Evolutionary conservation across 2,797 vertebrate species (phyloP).

Genomic region (Myotis vivesi): DNA sequence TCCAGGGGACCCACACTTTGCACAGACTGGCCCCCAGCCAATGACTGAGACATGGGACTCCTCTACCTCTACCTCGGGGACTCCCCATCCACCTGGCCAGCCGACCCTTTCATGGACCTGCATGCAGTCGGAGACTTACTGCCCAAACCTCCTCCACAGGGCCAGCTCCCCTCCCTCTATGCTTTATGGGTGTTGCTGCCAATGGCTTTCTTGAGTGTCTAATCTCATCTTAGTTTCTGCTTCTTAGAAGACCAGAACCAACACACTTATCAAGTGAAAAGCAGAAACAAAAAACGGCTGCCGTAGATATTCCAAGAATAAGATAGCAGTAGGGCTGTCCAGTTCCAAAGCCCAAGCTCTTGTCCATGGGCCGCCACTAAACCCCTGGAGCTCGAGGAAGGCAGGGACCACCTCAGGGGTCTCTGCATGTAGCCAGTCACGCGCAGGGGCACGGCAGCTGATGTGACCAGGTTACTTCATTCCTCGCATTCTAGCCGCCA

Average conservation of each 20-base stretch:
- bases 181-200: not conserved
- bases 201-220: not conserved
- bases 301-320: not conserved
- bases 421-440: not conserved
- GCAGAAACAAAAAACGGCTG: not conserved
- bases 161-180: not conserved
- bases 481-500: not conserved
- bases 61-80: not conserved
- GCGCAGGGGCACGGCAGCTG: not conserved
- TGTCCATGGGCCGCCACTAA: not conserved
- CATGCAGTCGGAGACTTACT: not conserved
- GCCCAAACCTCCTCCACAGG: not conserved
- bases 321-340: not conserved
- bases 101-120: not conserved
- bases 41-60: not conserved
- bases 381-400: not conserved
- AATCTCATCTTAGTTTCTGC: not conserved
- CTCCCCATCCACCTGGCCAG: not conserved
- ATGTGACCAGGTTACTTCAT: not conserved
- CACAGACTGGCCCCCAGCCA: not conserved
- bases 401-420: not conserved
- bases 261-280: not conserved
- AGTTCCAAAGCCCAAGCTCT: not conserved
- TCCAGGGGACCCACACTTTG: not conserved
- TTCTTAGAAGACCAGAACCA: slow-evolving; percentile 20